Conservation (phyloP, 37 sponge, comb jelly and placozoan species). For the Beroe ovata region DNA sequence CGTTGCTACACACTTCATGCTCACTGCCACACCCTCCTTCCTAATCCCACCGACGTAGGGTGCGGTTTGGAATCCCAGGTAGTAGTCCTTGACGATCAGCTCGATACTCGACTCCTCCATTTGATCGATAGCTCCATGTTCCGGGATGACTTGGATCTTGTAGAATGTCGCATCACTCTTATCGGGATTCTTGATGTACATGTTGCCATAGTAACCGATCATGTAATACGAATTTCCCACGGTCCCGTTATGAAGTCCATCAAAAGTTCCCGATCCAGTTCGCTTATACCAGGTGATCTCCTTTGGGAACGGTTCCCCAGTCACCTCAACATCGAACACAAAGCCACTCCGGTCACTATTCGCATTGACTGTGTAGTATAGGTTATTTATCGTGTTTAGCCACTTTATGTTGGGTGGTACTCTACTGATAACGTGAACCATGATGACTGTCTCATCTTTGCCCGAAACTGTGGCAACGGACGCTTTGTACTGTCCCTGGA, state of each 20-base stretch:
- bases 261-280: background rate
- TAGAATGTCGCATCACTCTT: slow-evolving; percentile 7
- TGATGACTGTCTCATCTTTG: background rate
- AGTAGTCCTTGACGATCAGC: slow-evolving; percentile 41
- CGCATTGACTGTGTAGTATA: slow-evolving; percentile 22
- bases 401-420: slow-evolving; percentile 12
- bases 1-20: background rate
- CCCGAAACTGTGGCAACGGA: slow-evolving; percentile 30
- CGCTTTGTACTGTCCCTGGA: slow-evolving; percentile 58
- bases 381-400: background rate
- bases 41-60: slow-evolving; percentile 26
- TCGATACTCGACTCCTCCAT: slow-evolving; percentile 8
- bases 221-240: background rate
- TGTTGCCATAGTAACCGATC: slow-evolving; percentile 47
- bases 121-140: slow-evolving; percentile 11
- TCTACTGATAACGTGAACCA: slow-evolving; percentile 51
- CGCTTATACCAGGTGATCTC: slow-evolving; percentile 51
- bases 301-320: slow-evolving; percentile 48
- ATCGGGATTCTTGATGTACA: slow-evolving; percentile 16
- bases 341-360: background rate
- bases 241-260: slow-evolving; percentile 27
- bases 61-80: slow-evolving; percentile 45
- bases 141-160: slow-evolving; percentile 38
- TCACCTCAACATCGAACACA: slow-evolving; percentile 45
- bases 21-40: slow-evolving; percentile 20